Conservation (phyloP, 2,888 invertebrate species). For the Acleris laterana region DNA sequence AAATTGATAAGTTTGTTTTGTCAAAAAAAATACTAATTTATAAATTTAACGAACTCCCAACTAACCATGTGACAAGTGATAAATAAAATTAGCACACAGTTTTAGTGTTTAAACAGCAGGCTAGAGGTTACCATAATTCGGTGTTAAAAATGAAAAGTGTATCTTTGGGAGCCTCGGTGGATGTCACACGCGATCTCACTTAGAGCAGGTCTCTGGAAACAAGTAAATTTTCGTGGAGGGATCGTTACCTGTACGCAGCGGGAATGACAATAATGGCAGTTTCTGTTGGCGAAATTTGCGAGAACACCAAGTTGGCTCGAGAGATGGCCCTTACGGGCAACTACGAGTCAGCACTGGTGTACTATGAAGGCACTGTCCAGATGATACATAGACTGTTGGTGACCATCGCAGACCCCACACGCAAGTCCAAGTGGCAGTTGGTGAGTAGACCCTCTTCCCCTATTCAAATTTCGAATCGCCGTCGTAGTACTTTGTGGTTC, state of each 20-base stretch:
- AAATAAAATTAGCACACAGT: conserved; percentile 46
- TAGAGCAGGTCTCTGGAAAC: conserved; percentile 44
- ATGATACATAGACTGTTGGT: conserved; percentile 94
- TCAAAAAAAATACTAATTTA: conserved; percentile 57
- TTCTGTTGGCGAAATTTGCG: conserved; percentile 95
- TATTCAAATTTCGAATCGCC: conserved; percentile 41
- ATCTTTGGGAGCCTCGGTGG: conserved; percentile 60
- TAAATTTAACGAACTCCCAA: conserved; percentile 51
- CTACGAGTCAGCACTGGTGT: conserved; percentile 96
- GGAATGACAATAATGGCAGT: conserved; percentile 93
- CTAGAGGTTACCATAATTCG: conserved; percentile 47
- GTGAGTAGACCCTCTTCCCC: conserved; percentile 75
- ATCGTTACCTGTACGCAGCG: conserved; percentile 80
- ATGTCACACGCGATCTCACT: conserved; percentile 65
- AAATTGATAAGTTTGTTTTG: conserved; percentile 76
- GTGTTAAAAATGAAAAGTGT: conserved; percentile 53
- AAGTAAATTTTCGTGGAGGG: conserved; percentile 60
- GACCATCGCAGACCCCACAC: conserved; percentile 90
- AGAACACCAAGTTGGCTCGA: conserved; percentile 96
- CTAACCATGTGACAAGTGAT: conserved; percentile 59
- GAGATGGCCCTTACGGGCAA: conserved; percentile 98
- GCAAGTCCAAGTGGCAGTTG: conserved; percentile 95
- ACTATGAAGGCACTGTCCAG: conserved; percentile 96
- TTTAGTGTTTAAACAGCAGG: conserved; percentile 50
- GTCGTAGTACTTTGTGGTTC: conserved; percentile 49